A percentile compares a stretch with the other conserved stretches of the same genome.
phyloP scores from a whole-genome alignment of 2,888 invertebrate genomes.

The Spicauda simplicius region DNA sequence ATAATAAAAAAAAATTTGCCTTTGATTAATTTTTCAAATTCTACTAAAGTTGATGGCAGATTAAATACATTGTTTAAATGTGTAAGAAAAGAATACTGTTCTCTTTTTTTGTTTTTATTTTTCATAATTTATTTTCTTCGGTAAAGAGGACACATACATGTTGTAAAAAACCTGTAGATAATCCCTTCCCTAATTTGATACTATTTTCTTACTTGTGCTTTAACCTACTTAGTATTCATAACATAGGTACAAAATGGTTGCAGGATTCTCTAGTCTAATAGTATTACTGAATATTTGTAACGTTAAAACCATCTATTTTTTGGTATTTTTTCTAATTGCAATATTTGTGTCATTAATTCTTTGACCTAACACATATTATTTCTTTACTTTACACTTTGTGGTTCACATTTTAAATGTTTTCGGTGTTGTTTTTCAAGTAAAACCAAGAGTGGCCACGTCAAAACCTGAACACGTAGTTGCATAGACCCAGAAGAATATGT shows the following conservation, averaged over 20 bases:
- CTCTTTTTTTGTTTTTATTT: too few species aligned
- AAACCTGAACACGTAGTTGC: constrained; percentile 66
- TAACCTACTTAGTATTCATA: not conserved
- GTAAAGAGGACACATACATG: not conserved
- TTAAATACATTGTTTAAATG: too few species aligned
- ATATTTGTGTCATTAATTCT: not conserved
- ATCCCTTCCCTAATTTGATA: constrained; percentile 7
- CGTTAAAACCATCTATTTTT: not conserved
- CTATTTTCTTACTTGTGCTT: constrained; percentile 12
- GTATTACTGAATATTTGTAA: not conserved
- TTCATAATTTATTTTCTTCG: not conserved
- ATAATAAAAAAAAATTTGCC: too few species aligned
- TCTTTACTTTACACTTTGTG: constrained; percentile 8
- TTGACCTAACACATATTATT: not conserved
- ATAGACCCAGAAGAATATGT: constrained; percentile 46
- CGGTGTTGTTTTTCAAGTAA: constrained; percentile 78
- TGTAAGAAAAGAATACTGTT: too few species aligned
- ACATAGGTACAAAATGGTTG: constrained; percentile 1
- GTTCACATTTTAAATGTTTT: constrained; percentile 39
- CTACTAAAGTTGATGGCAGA: too few species aligned
- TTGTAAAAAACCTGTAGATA: constrained; percentile 15
- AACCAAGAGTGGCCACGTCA: constrained; percentile 73
- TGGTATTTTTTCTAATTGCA: not conserved
- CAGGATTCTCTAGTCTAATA: not conserved
- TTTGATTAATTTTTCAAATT: too few species aligned